Conservation (phyloP, 2,113 vertebrate species). For the Physeter macrocephalus region DNA sequence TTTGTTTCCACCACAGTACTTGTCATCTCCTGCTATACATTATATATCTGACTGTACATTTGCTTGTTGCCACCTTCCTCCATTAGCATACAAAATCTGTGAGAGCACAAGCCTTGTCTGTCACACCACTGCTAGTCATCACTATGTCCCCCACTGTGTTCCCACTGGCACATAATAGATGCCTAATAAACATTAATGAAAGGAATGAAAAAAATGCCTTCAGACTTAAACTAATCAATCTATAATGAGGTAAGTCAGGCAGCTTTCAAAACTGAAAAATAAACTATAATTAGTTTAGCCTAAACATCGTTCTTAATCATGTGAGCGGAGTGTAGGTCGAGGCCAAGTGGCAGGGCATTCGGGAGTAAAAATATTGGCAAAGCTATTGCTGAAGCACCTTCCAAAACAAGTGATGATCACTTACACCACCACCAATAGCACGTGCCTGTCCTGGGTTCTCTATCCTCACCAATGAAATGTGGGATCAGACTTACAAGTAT, state of each 20-base stretch:
- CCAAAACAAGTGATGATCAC: neutral
- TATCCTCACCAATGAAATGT: neutral
- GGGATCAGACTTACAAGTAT: neutral
- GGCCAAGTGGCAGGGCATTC: neutral
- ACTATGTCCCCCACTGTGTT: neutral
- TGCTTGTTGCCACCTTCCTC: neutral
- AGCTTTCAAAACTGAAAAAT: conserved; percentile 5
- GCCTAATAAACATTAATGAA: neutral
- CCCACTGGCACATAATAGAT: neutral
- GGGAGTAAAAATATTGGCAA: neutral
- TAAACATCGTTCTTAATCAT: neutral
- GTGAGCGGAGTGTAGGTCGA: neutral
- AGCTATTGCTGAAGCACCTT: neutral
- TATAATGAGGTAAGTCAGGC: neutral
- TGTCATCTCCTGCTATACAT: neutral
- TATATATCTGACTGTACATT: neutral
- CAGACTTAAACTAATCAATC: neutral
- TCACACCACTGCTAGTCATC: neutral
- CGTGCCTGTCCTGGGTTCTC: neutral
- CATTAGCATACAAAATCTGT: neutral
- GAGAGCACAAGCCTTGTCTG: neutral
- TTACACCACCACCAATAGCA: neutral
- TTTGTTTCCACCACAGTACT: neutral
- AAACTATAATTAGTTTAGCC: neutral
- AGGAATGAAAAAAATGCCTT: neutral